A percentile compares a stretch with the other conserved stretches of the same genome.
Conservation (phyloP, 2,113 vertebrate species). For the Coregonus clupeaformis region DNA sequence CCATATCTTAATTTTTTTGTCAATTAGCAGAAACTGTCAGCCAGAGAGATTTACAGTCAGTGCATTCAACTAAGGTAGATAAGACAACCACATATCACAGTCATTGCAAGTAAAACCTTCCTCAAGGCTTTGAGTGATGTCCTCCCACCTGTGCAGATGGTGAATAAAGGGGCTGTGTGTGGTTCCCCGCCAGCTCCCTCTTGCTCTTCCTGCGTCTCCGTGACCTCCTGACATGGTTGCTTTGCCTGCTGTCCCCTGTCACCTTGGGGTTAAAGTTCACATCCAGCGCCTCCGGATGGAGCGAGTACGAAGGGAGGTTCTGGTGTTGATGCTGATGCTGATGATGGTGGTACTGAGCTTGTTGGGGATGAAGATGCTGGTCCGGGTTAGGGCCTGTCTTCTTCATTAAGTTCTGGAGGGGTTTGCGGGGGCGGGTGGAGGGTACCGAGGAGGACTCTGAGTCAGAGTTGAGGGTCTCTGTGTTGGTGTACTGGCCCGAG, state of each 20-base stretch:
- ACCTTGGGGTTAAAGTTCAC: constrained; percentile 92
- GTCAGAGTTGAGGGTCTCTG: constrained; percentile 85
- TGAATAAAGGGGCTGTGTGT: constrained; percentile 38
- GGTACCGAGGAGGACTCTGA: constrained; percentile 83
- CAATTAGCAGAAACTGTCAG: no score
- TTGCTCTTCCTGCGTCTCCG: constrained; percentile 81
- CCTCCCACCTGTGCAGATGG: no score
- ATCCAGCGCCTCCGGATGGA: constrained; percentile 76
- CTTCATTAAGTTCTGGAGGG: constrained; percentile 15
- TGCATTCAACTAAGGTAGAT: no score
- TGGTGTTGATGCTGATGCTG: constrained; percentile 53
- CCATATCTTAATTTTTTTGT: no score
- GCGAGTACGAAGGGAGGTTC: constrained; percentile 45
- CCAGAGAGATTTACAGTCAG: no score
- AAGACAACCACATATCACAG: no score
- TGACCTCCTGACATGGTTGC: constrained; percentile 71
- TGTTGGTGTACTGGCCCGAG: constrained; percentile 81
- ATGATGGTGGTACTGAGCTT: constrained; percentile 40
- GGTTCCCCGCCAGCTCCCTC: constrained; percentile 63
- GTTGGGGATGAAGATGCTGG: constrained; percentile 48
- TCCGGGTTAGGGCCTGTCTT: constrained; percentile 73
- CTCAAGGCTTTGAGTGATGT: no score
- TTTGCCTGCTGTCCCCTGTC: constrained; percentile 74
- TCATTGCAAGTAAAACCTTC: no score
- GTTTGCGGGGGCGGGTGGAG: constrained; percentile 71